These are phyloP conservation scores for Astropecten irregularis DNA, from an alignment of 53 echinoderm and acorn worm genomes.

Conservation along the genomic window DNA sequence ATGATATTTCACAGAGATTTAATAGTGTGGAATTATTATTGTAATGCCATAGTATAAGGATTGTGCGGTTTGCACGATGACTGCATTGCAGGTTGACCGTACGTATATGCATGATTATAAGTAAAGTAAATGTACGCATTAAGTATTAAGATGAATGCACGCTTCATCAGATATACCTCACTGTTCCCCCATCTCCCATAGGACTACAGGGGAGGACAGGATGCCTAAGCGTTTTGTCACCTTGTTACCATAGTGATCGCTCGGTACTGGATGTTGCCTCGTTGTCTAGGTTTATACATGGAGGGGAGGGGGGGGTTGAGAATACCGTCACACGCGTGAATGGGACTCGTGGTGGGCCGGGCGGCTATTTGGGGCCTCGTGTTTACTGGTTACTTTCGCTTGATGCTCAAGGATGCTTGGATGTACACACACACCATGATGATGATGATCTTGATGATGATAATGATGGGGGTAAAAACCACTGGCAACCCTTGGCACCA, in stretches of 20 bases:
- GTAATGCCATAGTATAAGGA: too few species aligned
- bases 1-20: too few species aligned
- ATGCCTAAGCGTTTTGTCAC: conserved; percentile 48
- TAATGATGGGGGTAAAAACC: background rate
- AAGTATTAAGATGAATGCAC: conserved; percentile 1
- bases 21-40: too few species aligned
- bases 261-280: conserved; percentile 29
- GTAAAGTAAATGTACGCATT: background rate
- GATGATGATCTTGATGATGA: background rate
- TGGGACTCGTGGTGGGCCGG: background rate
- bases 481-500: conserved; percentile 5
- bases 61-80: too few species aligned
- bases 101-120: background rate
- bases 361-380: background rate
- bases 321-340: conserved; percentile 25
- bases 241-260: conserved; percentile 16
- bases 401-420: background rate
- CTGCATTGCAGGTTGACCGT: too few species aligned
- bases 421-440: background rate
- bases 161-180: conserved; percentile 27
- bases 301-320: background rate
- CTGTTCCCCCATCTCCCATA: conserved; percentile 31
- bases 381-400: background rate
- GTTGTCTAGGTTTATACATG: conserved; percentile 2
- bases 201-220: conserved; percentile 21